Conservation (phyloP, 2,888 invertebrate species). For the Adineta ricciae region DNA sequence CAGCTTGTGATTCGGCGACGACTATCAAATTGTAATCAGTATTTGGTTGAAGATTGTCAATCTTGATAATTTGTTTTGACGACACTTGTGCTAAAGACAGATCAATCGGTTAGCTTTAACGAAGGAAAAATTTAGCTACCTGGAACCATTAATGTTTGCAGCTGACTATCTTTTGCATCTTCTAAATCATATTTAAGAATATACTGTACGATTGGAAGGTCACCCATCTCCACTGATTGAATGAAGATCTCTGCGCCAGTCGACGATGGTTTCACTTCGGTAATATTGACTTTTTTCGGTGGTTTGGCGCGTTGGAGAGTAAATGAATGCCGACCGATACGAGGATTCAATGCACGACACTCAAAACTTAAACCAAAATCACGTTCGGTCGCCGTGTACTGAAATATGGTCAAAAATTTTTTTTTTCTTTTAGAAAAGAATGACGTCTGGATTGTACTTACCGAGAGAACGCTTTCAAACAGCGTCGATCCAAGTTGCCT, state of each 20-base stretch:
- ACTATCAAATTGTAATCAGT: background rate
- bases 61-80: background rate
- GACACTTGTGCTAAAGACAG: background rate
- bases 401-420: background rate
- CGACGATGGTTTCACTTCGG: background rate
- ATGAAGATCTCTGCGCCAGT: background rate
- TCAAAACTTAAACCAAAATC: conserved; percentile 22
- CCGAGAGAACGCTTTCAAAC: background rate
- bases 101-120: background rate
- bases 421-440: background rate
- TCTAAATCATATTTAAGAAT: background rate
- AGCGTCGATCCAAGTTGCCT: background rate
- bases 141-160: background rate
- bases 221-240: background rate
- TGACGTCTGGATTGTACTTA: background rate
- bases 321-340: conserved; percentile 1
- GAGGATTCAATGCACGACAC: background rate
- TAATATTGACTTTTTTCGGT: background rate
- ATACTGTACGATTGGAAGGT: background rate
- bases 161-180: background rate
- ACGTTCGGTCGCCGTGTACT: background rate
- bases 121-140: background rate
- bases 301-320: background rate
- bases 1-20: conserved; percentile 6
- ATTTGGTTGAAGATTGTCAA: background rate